Percentiles rank a stretch among this genome's conserved stretches.
phyloP scores from a whole-genome alignment of 2,888 invertebrate species.

The Hydrotaea diabolus region DNA sequence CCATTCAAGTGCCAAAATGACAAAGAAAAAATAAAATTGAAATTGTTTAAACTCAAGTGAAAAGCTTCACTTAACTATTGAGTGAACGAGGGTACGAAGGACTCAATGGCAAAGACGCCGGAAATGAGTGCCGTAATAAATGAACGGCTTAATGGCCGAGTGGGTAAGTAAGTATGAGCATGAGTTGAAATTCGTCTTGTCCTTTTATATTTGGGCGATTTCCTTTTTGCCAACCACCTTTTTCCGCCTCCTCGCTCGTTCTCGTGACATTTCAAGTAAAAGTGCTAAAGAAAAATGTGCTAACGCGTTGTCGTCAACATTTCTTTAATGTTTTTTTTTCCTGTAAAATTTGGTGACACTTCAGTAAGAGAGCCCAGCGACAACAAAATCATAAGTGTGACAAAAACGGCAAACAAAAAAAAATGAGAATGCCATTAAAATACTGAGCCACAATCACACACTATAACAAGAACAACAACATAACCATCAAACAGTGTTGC shows the following conservation, averaged over 20 bases:
- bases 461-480: too few relatives aligned
- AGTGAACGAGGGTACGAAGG: too few relatives aligned
- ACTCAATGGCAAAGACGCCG: not conserved
- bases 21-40: conserved; percentile 8
- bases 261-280: not conserved
- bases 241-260: too few relatives aligned
- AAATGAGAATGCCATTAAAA: conserved; percentile 4
- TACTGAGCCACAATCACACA: not conserved
- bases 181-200: not conserved
- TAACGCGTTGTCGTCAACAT: not conserved
- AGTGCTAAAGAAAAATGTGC: not conserved
- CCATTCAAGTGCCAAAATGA: conserved; percentile 6
- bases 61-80: not conserved
- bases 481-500: too few relatives aligned
- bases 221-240: not conserved
- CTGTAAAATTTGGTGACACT: conserved; percentile 17
- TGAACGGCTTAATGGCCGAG: not conserved
- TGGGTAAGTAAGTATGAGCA: not conserved
- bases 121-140: not conserved
- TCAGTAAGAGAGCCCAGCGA: not conserved
- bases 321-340: conserved; percentile 27
- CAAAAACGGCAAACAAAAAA: too few relatives aligned
- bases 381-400: too few relatives aligned
- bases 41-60: conserved; percentile 31
- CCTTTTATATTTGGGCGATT: not conserved